Evolutionary conservation across 1,140 invertebrate species (phyloP).

Genomic region (Dendroctonus valens): DNA sequence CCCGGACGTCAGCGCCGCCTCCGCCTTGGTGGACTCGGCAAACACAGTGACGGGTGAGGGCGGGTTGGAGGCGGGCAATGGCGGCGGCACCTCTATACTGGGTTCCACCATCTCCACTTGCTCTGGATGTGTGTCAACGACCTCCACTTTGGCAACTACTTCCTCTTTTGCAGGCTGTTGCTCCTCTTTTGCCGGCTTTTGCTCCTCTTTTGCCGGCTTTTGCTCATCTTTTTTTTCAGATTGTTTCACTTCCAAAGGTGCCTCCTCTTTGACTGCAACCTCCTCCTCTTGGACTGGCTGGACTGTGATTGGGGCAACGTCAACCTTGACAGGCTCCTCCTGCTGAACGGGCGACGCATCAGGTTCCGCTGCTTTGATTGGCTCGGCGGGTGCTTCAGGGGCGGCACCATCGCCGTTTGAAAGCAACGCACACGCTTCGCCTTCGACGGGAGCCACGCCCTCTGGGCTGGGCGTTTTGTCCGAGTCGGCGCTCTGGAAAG

Average conservation of each 20-base stretch:
- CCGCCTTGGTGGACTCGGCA: slow-evolving; percentile 49
- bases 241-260: too few species aligned
- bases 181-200: too few species aligned
- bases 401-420: slow-evolving; percentile 19
- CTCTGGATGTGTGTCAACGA: not conserved
- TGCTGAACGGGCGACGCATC: too few species aligned
- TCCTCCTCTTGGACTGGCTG: too few species aligned
- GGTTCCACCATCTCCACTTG: slow-evolving; percentile 27
- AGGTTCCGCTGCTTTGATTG: not conserved
- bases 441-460: slow-evolving; percentile 30
- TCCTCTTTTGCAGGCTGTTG: not conserved
- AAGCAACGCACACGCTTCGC: slow-evolving; percentile 4
- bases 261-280: too few species aligned
- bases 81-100: slow-evolving; percentile 51
- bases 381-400: slow-evolving; percentile 26
- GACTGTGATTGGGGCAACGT: too few species aligned
- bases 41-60: slow-evolving; percentile 49
- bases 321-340: too few species aligned
- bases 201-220: too few species aligned
- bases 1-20: slow-evolving; percentile 28
- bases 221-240: too few species aligned
- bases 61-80: slow-evolving; percentile 49
- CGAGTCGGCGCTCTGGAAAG: slow-evolving; percentile 43
- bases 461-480: slow-evolving; percentile 42
- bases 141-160: not conserved